Percentiles rank a stretch among this genome's conserved stretches.
Conservation (phyloP, 2,888 invertebrate genomes). For the Nebria brevicollis region DNA sequence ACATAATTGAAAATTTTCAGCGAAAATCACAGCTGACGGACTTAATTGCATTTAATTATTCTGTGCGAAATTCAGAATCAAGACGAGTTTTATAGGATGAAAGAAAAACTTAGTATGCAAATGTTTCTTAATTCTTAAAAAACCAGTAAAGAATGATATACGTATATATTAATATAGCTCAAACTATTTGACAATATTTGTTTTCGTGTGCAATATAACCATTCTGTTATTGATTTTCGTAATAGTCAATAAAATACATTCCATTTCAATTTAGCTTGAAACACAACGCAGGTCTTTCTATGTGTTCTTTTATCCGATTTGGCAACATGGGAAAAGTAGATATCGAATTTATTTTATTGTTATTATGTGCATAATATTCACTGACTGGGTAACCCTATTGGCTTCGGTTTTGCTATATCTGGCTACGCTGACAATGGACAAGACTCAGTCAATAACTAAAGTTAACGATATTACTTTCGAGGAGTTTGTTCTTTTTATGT, state of each 20-base stretch:
- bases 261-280: not conserved
- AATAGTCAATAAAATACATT: not conserved
- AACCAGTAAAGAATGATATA: constrained; percentile 3
- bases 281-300: constrained; percentile 11
- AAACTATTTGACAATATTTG: not conserved
- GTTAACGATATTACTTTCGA: constrained; percentile 41
- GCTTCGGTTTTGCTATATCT: constrained; percentile 34
- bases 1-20: constrained; percentile 35
- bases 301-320: constrained; percentile 22
- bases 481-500: constrained; percentile 28
- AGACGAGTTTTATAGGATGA: not conserved
- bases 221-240: not conserved
- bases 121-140: constrained; percentile 27
- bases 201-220: not conserved
- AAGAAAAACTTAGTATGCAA: constrained; percentile 37
- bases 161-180: not conserved
- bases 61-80: constrained; percentile 19
- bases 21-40: constrained; percentile 41
- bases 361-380: constrained; percentile 40
- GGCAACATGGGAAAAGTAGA: constrained; percentile 21
- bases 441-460: constrained; percentile 40
- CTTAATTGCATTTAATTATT: constrained; percentile 45
- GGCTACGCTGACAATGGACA: constrained; percentile 39
- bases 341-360: constrained; percentile 37
- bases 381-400: constrained; percentile 29